These are phyloP conservation scores for Aphelenchoides avenae DNA, from an alignment of 1,140 invertebrate genomes.

Conservation along the genomic window DNA sequence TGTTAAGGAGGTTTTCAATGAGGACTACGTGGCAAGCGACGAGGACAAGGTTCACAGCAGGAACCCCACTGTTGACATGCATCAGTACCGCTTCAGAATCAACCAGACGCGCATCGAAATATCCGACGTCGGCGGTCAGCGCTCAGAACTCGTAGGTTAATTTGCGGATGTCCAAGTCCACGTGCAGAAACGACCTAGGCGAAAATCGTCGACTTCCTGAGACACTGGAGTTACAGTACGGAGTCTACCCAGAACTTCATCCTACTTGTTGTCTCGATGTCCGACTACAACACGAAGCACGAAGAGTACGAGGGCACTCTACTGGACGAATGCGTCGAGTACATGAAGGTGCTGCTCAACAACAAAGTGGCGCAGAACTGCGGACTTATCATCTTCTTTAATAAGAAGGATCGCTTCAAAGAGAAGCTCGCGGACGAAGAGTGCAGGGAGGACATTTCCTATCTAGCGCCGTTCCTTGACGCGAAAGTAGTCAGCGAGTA, in stretches of 20 bases:
- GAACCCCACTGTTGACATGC: constrained; percentile 42
- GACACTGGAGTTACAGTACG: constrained; percentile 32
- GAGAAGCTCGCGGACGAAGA: constrained; percentile 34
- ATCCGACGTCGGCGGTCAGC: constrained; percentile 47
- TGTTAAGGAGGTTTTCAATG: constrained; percentile 35
- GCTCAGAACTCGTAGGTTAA: constrained; percentile 30
- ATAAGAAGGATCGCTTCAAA: constrained; percentile 43
- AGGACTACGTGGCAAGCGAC: constrained; percentile 24
- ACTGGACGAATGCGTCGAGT: constrained; percentile 40
- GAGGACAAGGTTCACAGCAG: constrained; percentile 36
- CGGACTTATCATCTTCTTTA: constrained; percentile 50
- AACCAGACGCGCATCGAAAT: constrained; percentile 37
- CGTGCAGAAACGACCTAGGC: constrained; percentile 25
- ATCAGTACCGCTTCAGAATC: constrained; percentile 42
- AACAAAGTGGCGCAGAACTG: constrained; percentile 42
- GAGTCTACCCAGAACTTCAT: constrained; percentile 37
- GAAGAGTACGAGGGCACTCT: constrained; percentile 40
- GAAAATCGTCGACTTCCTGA: constrained; percentile 41
- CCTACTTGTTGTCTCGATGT: constrained; percentile 45
- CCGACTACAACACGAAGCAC: constrained; percentile 46
- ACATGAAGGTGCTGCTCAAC: constrained; percentile 36
- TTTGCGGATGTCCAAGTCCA: background rate
- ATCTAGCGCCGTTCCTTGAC: constrained; percentile 18
- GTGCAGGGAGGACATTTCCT: constrained; percentile 35
- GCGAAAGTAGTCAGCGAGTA: constrained; percentile 23